Conservation (phyloP, 64 coral and sea anemone species). For the Stylophora pistillata region DNA sequence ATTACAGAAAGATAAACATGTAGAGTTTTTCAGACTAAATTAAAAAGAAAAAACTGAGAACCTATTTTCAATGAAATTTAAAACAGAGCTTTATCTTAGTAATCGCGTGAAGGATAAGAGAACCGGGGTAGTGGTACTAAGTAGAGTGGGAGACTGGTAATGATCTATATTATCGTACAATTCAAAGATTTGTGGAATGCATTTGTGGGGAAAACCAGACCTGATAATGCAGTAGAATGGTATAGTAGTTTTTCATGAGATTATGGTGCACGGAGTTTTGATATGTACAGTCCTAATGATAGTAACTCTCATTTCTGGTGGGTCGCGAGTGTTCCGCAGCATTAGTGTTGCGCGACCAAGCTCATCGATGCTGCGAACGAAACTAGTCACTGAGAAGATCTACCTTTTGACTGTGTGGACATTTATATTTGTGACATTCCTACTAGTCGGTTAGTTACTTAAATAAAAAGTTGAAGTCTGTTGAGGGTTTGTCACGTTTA, state of each 20-base stretch:
- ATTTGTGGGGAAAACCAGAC: constrained; percentile 13
- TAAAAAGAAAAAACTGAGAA: neutral
- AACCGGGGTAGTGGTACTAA: neutral
- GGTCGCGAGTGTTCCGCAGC: neutral
- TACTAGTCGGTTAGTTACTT: neutral
- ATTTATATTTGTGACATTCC: constrained; percentile 36
- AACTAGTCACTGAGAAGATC: neutral
- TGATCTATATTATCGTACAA: constrained; percentile 14
- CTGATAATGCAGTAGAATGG: constrained; percentile 12
- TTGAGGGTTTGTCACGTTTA: neutral
- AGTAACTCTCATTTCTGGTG: neutral
- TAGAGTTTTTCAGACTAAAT: constrained; percentile 9
- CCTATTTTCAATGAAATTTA: constrained; percentile 19
- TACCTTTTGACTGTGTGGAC: constrained; percentile 1
- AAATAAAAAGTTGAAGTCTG: neutral
- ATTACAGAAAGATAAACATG: neutral
- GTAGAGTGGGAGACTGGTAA: too few relatives aligned
- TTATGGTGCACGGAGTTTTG: constrained; percentile 29
- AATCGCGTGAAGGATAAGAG: neutral
- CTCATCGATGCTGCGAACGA: neutral
- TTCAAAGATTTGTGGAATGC: neutral
- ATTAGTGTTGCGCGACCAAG: neutral
- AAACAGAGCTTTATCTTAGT: neutral
- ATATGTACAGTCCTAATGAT: constrained; percentile 24
- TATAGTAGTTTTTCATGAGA: constrained; percentile 42